Evolutionary conservation across 1,140 invertebrate species (phyloP).

Genomic region (Archegozetes longisetosus): DNA sequence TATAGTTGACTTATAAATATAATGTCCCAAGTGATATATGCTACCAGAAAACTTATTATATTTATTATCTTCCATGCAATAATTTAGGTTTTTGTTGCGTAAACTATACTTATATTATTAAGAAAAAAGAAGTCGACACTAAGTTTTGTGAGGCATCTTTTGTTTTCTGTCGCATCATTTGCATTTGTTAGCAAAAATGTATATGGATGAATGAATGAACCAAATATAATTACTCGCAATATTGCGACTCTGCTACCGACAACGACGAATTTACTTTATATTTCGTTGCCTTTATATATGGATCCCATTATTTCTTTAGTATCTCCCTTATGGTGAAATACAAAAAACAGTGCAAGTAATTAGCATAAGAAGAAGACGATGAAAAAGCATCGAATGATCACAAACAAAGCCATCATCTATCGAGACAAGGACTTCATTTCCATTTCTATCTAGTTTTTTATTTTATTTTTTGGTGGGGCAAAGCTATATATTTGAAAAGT

Average conservation of each 20-base stretch:
- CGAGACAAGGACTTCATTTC: conserved; percentile 1
- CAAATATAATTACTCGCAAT: neutral
- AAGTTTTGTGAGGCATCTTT: neutral
- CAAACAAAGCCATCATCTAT: neutral
- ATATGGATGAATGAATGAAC: neutral
- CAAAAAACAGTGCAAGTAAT: conserved; percentile 1
- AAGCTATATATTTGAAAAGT: neutral
- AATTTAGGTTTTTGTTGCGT: neutral
- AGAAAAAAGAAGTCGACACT: neutral
- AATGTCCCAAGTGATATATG: no score
- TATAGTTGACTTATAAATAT: no score
- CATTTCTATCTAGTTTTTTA: neutral
- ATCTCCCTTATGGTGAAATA: neutral
- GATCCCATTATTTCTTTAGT: no score
- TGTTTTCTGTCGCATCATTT: neutral
- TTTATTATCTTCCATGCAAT: neutral
- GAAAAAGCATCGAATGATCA: neutral
- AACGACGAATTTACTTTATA: no score
- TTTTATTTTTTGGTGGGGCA: neutral
- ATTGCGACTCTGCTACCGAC: no score
- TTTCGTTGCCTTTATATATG: no score
- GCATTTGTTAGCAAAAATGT: neutral
- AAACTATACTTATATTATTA: neutral
- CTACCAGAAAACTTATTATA: no score
- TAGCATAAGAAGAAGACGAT: neutral